A percentile compares a stretch with the other conserved stretches of the same genome.
Conservation (phyloP, 2,113 vertebrate species). For the Cyphomyrus plagiostoma region DNA sequence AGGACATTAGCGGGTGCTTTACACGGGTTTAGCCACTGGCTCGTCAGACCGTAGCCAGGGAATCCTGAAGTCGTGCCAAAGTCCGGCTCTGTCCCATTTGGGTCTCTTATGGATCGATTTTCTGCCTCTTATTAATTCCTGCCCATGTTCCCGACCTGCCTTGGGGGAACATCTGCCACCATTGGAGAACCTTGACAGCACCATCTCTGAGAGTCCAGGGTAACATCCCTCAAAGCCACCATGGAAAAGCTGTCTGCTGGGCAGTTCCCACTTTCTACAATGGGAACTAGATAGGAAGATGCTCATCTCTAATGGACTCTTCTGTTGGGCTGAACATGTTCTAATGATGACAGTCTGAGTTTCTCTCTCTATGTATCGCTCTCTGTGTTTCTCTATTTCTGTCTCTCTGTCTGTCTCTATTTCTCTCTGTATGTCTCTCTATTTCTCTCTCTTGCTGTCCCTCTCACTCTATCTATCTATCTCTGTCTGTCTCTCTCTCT, state of each 20-base stretch:
- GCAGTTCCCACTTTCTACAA: not conserved
- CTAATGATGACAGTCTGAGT: not conserved
- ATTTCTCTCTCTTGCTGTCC: no score
- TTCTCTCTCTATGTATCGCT: no score
- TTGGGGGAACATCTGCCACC: not conserved
- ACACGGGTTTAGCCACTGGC: constrained; percentile 51
- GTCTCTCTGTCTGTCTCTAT: not conserved
- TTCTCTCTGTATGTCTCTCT: no score
- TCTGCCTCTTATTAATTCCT: not conserved
- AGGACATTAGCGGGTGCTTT: constrained; percentile 65
- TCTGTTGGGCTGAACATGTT: not conserved
- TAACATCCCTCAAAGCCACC: not conserved
- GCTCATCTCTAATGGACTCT: not conserved
- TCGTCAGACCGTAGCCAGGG: not conserved
- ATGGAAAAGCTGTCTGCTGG: no score
- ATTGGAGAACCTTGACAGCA: not conserved
- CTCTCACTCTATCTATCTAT: no score
- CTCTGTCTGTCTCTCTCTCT: not conserved
- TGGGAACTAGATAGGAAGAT: not conserved
- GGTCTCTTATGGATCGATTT: not conserved
- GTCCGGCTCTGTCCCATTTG: not conserved
- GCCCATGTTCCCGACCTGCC: no score
- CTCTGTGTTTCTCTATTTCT: no score
- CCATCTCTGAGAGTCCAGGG: not conserved
- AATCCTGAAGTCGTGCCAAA: not conserved